Evolutionary conservation across 2,113 vertebrate species (phyloP).

Genomic region (Strix aluco): DNA sequence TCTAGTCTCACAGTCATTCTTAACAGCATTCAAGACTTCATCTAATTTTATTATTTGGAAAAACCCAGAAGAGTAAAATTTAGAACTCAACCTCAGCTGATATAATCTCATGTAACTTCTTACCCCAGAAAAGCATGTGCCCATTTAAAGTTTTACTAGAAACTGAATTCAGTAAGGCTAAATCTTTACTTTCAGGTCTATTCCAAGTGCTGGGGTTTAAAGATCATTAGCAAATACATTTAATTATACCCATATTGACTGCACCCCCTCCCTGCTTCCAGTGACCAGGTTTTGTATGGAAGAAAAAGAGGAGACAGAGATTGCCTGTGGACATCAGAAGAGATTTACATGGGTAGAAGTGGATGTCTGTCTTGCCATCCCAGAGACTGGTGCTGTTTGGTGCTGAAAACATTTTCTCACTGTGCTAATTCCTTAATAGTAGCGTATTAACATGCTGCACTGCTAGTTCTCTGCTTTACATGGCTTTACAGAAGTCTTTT

Average conservation of each 20-base stretch:
- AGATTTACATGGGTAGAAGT: not conserved
- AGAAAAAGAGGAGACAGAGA: not conserved
- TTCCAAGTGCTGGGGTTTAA: not conserved
- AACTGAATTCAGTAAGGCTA: not conserved
- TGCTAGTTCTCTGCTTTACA: not conserved
- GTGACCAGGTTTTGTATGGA: not conserved
- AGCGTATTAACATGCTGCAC: accelerated
- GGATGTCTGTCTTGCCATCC: not conserved
- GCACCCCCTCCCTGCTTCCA: not conserved
- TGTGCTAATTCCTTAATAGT: not conserved
- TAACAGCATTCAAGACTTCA: not conserved
- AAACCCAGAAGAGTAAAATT: not conserved
- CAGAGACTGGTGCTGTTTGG: not conserved
- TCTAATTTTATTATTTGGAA: not conserved
- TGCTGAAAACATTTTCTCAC: not conserved
- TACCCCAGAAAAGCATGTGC: not conserved
- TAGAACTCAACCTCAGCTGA: not conserved
- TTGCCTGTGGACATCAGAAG: not conserved
- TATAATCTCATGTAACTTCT: not conserved
- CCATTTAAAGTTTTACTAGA: not conserved
- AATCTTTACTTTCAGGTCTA: not conserved
- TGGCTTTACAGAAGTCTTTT: constrained; percentile 19
- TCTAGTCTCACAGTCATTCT: not conserved
- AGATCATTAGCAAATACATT: not conserved
- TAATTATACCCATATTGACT: not conserved